Percentiles rank a stretch among this genome's conserved stretches.
phyloP scores from a whole-genome alignment of 2,113 vertebrate species.

The Xenus cinereus region DNA sequence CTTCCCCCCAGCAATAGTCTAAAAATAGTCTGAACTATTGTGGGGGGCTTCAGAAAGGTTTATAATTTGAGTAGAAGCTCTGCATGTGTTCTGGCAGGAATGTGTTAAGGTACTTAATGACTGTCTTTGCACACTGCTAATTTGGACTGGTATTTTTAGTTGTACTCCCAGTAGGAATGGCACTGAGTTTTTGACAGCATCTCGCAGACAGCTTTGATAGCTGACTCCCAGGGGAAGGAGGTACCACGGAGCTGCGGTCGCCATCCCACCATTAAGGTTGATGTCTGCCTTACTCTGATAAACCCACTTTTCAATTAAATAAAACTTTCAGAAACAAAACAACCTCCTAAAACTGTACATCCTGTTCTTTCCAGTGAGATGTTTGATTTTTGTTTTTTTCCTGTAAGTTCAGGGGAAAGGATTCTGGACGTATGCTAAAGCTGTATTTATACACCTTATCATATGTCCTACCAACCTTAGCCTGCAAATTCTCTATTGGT shows the following conservation, averaged over 20 bases:
- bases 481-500: not conserved
- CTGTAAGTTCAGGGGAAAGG: not conserved
- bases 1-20: not conserved
- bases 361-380: not conserved
- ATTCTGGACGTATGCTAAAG: not conserved
- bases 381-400: not conserved
- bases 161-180: not conserved
- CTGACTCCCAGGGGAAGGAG: not conserved
- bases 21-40: not conserved
- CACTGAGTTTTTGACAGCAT: not conserved
- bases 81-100: not conserved
- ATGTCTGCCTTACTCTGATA: not conserved
- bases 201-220: not conserved
- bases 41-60: not conserved
- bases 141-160: conserved; percentile 35
- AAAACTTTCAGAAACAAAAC: not conserved
- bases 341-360: not conserved
- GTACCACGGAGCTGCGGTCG: rapidly evolving
- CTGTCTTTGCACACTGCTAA: not conserved
- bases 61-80: not conserved
- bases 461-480: not conserved
- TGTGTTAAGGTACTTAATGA: conserved; percentile 8
- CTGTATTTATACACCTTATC: not conserved
- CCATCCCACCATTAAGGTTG: not conserved
- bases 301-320: not conserved